Percentiles rank a stretch among this genome's conserved stretches.
These are phyloP conservation scores for Mythimna impura DNA, from an alignment of 2,888 invertebrate species.

Conservation along the genomic window DNA sequence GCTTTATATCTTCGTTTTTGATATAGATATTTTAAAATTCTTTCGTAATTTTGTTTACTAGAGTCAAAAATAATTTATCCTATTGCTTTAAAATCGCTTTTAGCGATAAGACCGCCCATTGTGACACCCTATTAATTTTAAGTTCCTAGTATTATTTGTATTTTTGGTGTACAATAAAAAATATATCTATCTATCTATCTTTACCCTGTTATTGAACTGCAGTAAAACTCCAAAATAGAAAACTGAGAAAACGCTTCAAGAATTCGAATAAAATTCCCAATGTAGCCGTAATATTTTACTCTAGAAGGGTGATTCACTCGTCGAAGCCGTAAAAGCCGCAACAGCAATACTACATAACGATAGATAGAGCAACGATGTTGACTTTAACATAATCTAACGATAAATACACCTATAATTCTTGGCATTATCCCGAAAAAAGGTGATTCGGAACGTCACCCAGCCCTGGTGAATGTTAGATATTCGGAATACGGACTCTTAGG, in stretches of 20 bases:
- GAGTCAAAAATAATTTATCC: too few relatives aligned
- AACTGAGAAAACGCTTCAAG: conserved; percentile 26
- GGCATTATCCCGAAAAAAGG: conserved; percentile 64
- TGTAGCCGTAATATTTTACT: conserved; percentile 43
- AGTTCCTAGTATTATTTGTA: too few relatives aligned
- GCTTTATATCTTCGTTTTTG: too few relatives aligned
- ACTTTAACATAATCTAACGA: conserved; percentile 64
- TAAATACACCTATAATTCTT: conserved; percentile 66
- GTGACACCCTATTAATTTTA: too few relatives aligned
- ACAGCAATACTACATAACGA: conserved; percentile 45
- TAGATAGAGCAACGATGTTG: conserved; percentile 47
- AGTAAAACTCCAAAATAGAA: conserved; percentile 24
- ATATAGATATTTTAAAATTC: too few relatives aligned
- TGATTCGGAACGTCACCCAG: conserved; percentile 59
- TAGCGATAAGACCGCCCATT: too few relatives aligned
- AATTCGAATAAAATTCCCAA: conserved; percentile 51
- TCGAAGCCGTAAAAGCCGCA: conserved; percentile 38
- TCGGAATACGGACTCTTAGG: conserved; percentile 57
- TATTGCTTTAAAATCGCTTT: not conserved
- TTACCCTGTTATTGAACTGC: not conserved
- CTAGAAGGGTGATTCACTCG: conserved; percentile 35
- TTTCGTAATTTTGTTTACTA: too few relatives aligned
- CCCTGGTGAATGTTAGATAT: conserved; percentile 53
- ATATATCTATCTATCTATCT: too few relatives aligned
- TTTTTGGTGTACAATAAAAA: too few relatives aligned